Conservation (phyloP, 2,888 invertebrate genomes). For the Lochmaea crataegi region DNA sequence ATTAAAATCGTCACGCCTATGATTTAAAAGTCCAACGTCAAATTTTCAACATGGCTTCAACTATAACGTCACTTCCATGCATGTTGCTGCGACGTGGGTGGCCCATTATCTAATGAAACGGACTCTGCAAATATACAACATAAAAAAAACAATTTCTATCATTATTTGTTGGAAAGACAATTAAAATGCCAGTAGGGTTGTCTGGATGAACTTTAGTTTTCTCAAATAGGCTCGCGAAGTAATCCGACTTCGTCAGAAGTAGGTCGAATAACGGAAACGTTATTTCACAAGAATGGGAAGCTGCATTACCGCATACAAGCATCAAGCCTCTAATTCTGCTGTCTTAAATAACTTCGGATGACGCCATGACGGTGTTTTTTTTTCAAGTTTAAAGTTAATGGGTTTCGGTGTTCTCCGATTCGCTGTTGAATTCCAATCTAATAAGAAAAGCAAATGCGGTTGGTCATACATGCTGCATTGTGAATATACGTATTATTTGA, state of each 20-base stretch:
- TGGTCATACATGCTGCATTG: too few species aligned
- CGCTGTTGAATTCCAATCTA: background rate
- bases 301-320: constrained; percentile 3
- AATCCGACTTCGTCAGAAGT: background rate
- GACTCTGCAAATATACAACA: too few species aligned
- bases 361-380: background rate
- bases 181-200: background rate
- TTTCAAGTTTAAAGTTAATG: background rate
- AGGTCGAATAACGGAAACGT: background rate
- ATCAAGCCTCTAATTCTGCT: background rate
- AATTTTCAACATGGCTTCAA: too few species aligned
- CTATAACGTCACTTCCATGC: too few species aligned
- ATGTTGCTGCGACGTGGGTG: too few species aligned
- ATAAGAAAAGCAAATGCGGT: background rate
- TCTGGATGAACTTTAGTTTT: background rate
- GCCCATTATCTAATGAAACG: too few species aligned
- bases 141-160: background rate
- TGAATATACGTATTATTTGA: too few species aligned
- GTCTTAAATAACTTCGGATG: background rate
- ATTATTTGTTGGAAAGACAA: background rate
- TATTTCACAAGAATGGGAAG: constrained; percentile 1
- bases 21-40: too few species aligned
- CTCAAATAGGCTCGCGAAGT: background rate
- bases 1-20: too few species aligned
- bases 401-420: background rate